phyloP scores from a whole-genome alignment of 2,797 vertebrate genomes.

The Myotis planiceps region DNA sequence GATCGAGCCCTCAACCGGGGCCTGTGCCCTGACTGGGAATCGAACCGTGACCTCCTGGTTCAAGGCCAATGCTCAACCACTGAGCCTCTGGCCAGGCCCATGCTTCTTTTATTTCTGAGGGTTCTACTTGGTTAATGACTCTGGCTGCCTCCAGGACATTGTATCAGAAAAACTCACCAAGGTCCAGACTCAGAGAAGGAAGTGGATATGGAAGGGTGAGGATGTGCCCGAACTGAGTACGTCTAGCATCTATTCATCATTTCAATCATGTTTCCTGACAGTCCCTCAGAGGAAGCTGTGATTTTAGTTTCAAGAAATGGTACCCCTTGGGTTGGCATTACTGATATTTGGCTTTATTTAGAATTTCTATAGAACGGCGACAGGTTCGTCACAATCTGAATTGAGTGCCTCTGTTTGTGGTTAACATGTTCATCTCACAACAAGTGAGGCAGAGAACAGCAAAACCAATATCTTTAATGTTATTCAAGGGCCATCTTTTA shows the following conservation, averaged over 20 bases:
- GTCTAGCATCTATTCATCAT: background rate
- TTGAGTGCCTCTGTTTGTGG: background rate
- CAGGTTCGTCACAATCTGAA: background rate
- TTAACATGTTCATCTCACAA: conserved; percentile 45
- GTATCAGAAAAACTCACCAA: background rate
- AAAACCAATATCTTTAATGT: conserved; percentile 44
- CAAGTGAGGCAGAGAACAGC: conserved; percentile 2
- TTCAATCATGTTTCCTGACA: background rate
- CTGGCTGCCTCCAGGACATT: background rate
- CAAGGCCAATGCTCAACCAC: too few relatives aligned
- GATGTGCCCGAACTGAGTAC: background rate
- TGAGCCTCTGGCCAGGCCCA: too few relatives aligned
- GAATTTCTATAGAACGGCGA: conserved; percentile 46
- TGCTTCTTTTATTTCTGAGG: background rate
- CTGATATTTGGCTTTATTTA: background rate
- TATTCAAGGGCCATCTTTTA: conserved; percentile 52
- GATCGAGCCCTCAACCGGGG: fast-evolving
- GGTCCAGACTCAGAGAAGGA: background rate
- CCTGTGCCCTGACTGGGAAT: too few relatives aligned
- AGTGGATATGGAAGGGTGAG: background rate
- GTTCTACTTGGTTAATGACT: background rate
- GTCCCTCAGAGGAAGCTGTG: background rate
- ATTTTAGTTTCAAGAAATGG: conserved; percentile 10
- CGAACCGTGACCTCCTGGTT: too few relatives aligned
- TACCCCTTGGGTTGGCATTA: background rate